These are phyloP conservation scores for Autographa pulchrina DNA, from an alignment of 2,888 invertebrate genomes.

Conservation along the genomic window DNA sequence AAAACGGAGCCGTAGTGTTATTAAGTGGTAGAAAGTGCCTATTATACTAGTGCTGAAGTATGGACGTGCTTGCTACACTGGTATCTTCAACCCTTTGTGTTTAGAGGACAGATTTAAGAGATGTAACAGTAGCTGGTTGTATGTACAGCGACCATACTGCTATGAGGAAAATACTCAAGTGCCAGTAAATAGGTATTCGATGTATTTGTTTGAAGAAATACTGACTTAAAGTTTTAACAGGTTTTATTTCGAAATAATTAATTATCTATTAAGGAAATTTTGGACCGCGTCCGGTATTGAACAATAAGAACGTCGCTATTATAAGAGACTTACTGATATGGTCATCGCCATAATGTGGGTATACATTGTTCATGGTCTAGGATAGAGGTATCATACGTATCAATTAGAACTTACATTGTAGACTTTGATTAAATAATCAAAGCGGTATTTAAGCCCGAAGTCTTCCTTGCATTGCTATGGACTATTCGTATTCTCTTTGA, in stretches of 20 bases:
- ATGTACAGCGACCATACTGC: neutral
- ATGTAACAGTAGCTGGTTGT: neutral
- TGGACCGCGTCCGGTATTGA: neutral
- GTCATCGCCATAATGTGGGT: neutral
- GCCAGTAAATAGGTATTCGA: neutral
- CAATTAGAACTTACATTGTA: neutral
- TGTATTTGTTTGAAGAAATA: neutral
- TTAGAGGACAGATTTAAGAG: neutral
- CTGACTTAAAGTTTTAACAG: too few species aligned
- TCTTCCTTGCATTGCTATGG: too few species aligned
- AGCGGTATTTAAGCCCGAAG: too few species aligned
- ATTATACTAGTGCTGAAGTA: conserved; percentile 10
- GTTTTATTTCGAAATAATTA: neutral
- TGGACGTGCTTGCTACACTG: neutral
- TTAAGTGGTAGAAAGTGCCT: conserved; percentile 39
- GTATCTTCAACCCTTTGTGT: neutral
- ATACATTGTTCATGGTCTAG: neutral
- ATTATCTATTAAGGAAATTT: neutral
- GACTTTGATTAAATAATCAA: neutral
- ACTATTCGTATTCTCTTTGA: too few species aligned
- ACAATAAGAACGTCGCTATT: neutral
- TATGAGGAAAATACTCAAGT: too few species aligned
- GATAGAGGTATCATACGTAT: neutral
- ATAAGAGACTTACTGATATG: neutral
- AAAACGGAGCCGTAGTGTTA: conserved; percentile 45